Base-by-base conservation (phyloP, 2,113 vertebrate genomes). In the Platycercus adscitus region DNA sequence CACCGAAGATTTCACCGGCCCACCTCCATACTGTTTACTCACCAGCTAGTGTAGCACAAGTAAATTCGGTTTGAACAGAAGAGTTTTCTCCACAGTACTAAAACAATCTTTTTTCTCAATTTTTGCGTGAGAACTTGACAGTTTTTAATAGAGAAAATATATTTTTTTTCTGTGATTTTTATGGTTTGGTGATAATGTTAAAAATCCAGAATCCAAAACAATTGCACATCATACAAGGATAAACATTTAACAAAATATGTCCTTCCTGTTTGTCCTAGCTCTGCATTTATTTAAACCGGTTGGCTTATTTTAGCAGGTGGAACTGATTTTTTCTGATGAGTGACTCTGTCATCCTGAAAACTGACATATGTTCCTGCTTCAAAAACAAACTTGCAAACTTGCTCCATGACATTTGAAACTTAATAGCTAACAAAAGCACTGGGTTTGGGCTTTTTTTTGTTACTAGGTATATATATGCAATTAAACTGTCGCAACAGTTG, bases 211-310 rank as follows among this genome's bases (percentile, higher is more conserved):
- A 82, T 17, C 26, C 71, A 37, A 70, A 95, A 49, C 72, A 96
- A 49, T 71, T 90, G 53, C 52, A 88, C 47, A 71, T 88, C 86
- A 52, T 86, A 29, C 13, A 68, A 78, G 11, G 31, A 55, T 81
- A 92, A 94, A 88, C 39, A 82, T 65, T 61, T 85, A 87, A 85
- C 61, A 92, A 91, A 84, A 92, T 86, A 88, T 64, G 43, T 50
- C 33, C 46, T 93, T 91, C 88, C 90, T 96, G 82, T 93, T 95
- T 96, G 80, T 94, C 55, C 60, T 81, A 68, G 31, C 20, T 82
- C 60, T 93, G 52, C 33, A 29, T 81, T 88, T 64, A 43, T 94
- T 96, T 88, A 88, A 93, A 86, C 26, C 21, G 86, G 31, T 91
- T 46, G 81, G 39, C 55, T 94, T 94, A 86, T 75, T 91, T 96